phyloP scores from a whole-genome alignment of 2,888 invertebrate species.

The Apamea monoglypha region DNA sequence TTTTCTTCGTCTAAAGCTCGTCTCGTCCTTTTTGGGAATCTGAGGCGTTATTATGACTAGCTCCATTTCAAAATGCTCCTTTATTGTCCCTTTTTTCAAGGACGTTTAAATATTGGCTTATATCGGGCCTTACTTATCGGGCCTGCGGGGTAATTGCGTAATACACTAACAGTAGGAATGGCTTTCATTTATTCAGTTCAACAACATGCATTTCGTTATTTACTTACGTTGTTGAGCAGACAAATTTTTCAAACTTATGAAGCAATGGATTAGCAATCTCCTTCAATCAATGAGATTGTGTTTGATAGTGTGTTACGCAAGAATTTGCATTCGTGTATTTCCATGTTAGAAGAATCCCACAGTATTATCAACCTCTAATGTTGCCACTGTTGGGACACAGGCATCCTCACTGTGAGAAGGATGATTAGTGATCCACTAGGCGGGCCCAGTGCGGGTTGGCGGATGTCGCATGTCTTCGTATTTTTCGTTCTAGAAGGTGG shows the following conservation, averaged over 20 bases:
- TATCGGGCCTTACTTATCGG: neutral
- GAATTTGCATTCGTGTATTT: neutral
- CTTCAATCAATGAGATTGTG: no score
- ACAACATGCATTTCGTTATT: no score
- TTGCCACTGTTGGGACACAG: neutral
- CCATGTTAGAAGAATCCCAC: neutral
- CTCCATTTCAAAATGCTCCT: neutral
- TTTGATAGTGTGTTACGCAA: no score
- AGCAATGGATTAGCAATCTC: no score
- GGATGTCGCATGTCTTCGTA: neutral
- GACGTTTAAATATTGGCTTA: neutral
- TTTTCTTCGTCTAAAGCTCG: neutral
- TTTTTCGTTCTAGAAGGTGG: neutral
- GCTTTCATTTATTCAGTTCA: no score
- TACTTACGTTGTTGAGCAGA: no score
- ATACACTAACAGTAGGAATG: no score
- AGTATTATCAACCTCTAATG: neutral
- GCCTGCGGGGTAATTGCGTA: no score
- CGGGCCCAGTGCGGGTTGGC: neutral
- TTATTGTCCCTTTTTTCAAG: neutral
- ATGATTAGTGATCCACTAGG: neutral
- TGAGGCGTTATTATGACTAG: neutral
- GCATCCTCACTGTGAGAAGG: neutral
- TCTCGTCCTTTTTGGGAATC: constrained; percentile 12
- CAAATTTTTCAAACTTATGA: no score